phyloP scores from a whole-genome alignment of 2,888 invertebrate species.

The Rutpela maculata region DNA sequence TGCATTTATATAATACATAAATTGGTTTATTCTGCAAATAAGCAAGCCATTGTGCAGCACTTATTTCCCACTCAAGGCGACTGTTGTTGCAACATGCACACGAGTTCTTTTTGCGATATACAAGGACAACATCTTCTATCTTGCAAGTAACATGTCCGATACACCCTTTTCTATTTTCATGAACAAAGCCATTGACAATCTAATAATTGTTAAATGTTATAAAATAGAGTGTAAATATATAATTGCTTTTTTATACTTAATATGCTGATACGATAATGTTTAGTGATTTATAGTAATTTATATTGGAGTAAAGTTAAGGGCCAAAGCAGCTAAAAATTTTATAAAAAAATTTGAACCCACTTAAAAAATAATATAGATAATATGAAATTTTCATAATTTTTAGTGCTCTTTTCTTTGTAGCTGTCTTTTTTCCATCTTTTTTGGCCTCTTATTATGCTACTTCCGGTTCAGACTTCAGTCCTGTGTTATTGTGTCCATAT shows the following conservation, averaged over 20 bases:
- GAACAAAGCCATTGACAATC: slow-evolving; percentile 17
- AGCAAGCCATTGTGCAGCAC: slow-evolving; percentile 1
- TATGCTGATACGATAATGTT: no score
- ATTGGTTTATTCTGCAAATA: slow-evolving; percentile 6
- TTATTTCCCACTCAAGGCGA: slow-evolving; percentile 45
- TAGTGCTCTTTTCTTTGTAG: no score
- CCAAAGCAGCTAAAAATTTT: no score
- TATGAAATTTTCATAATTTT: no score
- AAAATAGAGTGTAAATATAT: slow-evolving; percentile 7
- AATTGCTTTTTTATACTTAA: not conserved
- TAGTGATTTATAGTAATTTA: no score
- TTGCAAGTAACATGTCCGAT: slow-evolving; percentile 22
- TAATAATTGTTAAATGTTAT: slow-evolving; percentile 27
- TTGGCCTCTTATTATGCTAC: no score
- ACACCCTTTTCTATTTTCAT: slow-evolving; percentile 26
- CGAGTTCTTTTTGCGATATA: slow-evolving; percentile 23
- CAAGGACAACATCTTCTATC: slow-evolving; percentile 39
- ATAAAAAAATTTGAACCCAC: no score
- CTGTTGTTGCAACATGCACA: slow-evolving; percentile 46
- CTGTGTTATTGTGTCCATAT: no score
- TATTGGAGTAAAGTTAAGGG: no score
- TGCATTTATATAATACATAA: slow-evolving; percentile 14
- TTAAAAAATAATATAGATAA: no score
- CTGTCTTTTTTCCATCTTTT: no score
- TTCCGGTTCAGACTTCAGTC: no score